phyloP scores from a whole-genome alignment of 2,797 vertebrate species.

The Eulemur coronatus region DNA sequence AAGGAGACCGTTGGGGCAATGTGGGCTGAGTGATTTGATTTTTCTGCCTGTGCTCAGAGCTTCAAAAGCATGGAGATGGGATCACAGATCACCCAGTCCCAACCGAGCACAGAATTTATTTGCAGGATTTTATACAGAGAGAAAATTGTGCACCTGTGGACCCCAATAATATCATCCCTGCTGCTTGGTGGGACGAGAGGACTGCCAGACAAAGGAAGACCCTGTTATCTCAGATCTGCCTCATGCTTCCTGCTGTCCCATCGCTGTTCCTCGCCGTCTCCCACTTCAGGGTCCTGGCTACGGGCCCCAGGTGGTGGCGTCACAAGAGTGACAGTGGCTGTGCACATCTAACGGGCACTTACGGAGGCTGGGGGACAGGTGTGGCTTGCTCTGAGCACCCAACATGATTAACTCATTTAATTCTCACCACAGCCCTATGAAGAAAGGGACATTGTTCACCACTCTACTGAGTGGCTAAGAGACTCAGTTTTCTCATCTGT shows the following conservation, averaged over 20 bases:
- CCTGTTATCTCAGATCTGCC: not conserved
- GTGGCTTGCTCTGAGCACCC: not conserved
- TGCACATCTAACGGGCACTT: not conserved
- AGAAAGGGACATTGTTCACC: not conserved
- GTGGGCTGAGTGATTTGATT: not conserved
- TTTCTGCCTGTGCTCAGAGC: conserved; percentile 1
- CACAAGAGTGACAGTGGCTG: not conserved
- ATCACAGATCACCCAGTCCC: not conserved
- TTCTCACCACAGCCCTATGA: not conserved
- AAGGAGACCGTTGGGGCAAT: not conserved
- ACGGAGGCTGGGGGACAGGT: not conserved
- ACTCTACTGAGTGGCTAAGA: not conserved
- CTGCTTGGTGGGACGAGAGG: not conserved
- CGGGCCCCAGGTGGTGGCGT: not conserved
- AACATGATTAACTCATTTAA: not conserved
- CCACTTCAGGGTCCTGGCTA: not conserved
- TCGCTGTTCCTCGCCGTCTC: not conserved
- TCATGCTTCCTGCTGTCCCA: not conserved
- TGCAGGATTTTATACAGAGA: not conserved
- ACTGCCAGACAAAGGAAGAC: not conserved
- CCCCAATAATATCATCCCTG: not conserved
- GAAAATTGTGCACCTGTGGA: not conserved
- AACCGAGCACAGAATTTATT: not conserved
- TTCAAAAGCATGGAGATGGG: not conserved
- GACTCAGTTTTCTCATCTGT: not conserved